These are phyloP conservation scores for Drosophila jambulina DNA, from an alignment of 1,140 invertebrate genomes.

Conservation along the genomic window DNA sequence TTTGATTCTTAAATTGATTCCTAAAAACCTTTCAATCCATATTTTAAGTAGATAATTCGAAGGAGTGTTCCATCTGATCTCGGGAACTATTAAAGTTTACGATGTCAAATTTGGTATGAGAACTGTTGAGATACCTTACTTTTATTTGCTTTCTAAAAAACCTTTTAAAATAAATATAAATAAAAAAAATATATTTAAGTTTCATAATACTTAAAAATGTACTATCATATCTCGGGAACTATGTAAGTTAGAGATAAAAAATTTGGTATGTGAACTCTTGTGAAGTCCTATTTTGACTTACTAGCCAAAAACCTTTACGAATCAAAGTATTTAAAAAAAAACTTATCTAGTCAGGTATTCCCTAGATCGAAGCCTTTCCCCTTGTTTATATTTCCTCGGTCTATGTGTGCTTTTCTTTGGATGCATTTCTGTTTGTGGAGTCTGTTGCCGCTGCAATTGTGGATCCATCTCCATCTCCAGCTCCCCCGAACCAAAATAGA, in stretches of 20 bases:
- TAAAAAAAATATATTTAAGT: not conserved
- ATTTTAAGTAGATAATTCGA: too few species aligned
- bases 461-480: conserved; percentile 3
- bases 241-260: too few species aligned
- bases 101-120: not conserved
- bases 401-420: conserved; percentile 7
- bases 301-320: not conserved
- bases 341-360: not conserved
- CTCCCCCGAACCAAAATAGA: conserved; percentile 27
- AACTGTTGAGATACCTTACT: not conserved
- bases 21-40: too few species aligned
- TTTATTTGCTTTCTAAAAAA: not conserved
- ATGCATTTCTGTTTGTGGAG: conserved; percentile 17
- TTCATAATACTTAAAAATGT: not conserved
- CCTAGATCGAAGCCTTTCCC: not conserved
- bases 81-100: not conserved
- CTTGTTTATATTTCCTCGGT: not conserved
- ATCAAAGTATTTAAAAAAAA: not conserved
- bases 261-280: not conserved
- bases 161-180: not conserved
- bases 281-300: not conserved
- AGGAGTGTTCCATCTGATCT: conserved; percentile 1
- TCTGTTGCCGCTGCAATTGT: conserved; percentile 29
- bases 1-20: too few species aligned
- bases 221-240: not conserved